Evolutionary conservation across 2,888 invertebrate species (phyloP).

Genomic region (Shargacucullia verbasci): DNA sequence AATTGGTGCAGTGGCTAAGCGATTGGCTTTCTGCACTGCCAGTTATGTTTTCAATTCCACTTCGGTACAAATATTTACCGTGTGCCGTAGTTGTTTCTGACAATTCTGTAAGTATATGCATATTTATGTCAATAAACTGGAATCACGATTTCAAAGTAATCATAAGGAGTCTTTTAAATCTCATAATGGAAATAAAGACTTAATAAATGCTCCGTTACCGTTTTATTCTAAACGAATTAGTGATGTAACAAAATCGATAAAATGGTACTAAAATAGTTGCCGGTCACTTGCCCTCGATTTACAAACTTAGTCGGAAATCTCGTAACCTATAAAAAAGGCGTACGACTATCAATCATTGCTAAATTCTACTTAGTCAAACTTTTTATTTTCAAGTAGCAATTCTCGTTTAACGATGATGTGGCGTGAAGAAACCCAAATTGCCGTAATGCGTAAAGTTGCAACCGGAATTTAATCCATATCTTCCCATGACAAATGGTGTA

Average conservation of each 20-base stretch:
- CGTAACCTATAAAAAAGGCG: constrained; percentile 31
- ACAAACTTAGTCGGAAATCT: constrained; percentile 18
- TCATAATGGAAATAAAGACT: too few relatives aligned
- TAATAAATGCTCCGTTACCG: too few relatives aligned
- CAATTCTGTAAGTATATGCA: too few relatives aligned
- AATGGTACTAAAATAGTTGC: constrained; percentile 4
- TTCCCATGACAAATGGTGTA: constrained; percentile 38
- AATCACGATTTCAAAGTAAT: too few relatives aligned
- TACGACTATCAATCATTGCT: constrained; percentile 6
- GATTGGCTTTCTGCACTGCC: too few relatives aligned
- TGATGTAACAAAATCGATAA: neutral
- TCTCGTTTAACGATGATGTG: constrained; percentile 30
- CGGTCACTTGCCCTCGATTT: constrained; percentile 22
- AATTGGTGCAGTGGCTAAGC: too few relatives aligned
- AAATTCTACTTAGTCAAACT: constrained; percentile 35
- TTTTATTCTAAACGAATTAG: neutral
- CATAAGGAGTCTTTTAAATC: too few relatives aligned
- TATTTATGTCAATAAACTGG: too few relatives aligned
- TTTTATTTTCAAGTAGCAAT: constrained; percentile 41
- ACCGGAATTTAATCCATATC: constrained; percentile 25
- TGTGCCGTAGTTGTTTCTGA: too few relatives aligned
- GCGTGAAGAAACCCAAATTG: constrained; percentile 41
- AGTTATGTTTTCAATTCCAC: too few relatives aligned
- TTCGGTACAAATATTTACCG: too few relatives aligned
- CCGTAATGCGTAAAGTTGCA: constrained; percentile 39